These are phyloP conservation scores for Oedothorax gibbosus DNA, from an alignment of 1,140 invertebrate species.

Conservation along the genomic window DNA sequence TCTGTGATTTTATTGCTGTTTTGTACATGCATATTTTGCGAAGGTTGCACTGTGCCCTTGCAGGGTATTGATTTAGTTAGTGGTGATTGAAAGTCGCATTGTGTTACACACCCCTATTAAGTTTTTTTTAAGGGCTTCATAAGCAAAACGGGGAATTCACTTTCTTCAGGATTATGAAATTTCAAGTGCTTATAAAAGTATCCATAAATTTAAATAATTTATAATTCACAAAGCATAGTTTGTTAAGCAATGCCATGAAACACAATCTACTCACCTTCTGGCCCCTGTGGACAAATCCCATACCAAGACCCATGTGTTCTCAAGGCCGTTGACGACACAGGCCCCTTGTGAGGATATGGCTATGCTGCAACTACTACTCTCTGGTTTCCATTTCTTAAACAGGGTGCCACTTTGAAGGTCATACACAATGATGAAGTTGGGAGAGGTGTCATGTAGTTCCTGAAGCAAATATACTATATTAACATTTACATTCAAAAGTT, in stretches of 20 bases:
- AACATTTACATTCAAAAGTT: too few relatives aligned
- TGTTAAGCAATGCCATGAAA: neutral
- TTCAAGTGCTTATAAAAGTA: too few relatives aligned
- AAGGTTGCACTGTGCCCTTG: too few relatives aligned
- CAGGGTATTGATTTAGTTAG: too few relatives aligned
- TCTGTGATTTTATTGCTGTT: too few relatives aligned
- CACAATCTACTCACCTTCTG: slow-evolving; percentile 64
- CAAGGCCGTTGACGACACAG: slow-evolving; percentile 84
- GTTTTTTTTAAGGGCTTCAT: too few relatives aligned
- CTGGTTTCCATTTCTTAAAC: slow-evolving; percentile 87
- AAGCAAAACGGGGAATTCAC: too few relatives aligned
- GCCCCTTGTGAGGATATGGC: slow-evolving; percentile 83
- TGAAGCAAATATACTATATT: slow-evolving; percentile 70
- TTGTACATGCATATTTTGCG: too few relatives aligned
- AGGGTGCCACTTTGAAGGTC: slow-evolving; percentile 91
- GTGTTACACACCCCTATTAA: too few relatives aligned
- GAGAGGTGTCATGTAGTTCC: slow-evolving; percentile 83
- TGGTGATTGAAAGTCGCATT: too few relatives aligned
- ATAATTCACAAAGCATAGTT: neutral
- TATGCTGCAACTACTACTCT: slow-evolving; percentile 81
- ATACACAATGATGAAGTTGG: slow-evolving; percentile 91
- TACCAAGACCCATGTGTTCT: slow-evolving; percentile 83
- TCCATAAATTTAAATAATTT: too few relatives aligned
- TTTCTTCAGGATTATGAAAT: too few relatives aligned
- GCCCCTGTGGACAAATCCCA: slow-evolving; percentile 88